Evolutionary conservation across 2,113 vertebrate species (phyloP).

Genomic region (Rhynchopsitta pachyrhyncha): DNA sequence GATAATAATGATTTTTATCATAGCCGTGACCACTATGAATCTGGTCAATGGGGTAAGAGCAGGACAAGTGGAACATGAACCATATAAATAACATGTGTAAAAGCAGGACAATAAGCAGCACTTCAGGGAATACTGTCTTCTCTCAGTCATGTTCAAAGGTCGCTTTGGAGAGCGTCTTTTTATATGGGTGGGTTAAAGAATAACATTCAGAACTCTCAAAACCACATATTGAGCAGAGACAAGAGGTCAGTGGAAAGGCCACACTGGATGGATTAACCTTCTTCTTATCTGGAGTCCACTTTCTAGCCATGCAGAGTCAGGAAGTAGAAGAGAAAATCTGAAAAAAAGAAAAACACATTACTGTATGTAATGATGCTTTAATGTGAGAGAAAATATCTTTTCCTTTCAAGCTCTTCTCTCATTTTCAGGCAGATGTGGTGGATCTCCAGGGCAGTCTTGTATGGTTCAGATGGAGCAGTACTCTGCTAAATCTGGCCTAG

Average conservation of each 20-base stretch:
- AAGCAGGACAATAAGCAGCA: neutral
- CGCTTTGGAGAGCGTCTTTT: neutral
- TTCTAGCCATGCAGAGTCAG: neutral
- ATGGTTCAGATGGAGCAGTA: neutral
- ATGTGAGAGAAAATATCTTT: neutral
- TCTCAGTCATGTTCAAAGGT: neutral
- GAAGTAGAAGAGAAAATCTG: neutral
- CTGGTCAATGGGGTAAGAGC: slow-evolving; percentile 30
- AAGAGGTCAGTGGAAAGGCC: neutral
- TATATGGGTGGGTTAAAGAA: neutral
- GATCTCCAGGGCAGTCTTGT: neutral
- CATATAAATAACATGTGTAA: slow-evolving; percentile 32
- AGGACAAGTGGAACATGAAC: slow-evolving; percentile 38
- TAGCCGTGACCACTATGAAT: neutral
- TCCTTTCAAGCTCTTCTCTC: neutral
- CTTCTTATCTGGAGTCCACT: neutral
- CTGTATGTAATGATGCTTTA: neutral
- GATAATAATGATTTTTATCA: slow-evolving; percentile 21
- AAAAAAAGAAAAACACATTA: neutral
- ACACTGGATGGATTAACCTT: neutral
- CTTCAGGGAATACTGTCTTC: neutral
- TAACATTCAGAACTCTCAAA: neutral
- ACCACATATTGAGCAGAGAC: neutral
- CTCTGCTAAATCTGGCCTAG: neutral
- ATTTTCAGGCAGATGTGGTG: neutral